A percentile compares a stretch with the other conserved stretches of the same genome.
Evolutionary conservation across 2,888 invertebrate genomes (phyloP).

Genomic region (Nezara viridula): DNA sequence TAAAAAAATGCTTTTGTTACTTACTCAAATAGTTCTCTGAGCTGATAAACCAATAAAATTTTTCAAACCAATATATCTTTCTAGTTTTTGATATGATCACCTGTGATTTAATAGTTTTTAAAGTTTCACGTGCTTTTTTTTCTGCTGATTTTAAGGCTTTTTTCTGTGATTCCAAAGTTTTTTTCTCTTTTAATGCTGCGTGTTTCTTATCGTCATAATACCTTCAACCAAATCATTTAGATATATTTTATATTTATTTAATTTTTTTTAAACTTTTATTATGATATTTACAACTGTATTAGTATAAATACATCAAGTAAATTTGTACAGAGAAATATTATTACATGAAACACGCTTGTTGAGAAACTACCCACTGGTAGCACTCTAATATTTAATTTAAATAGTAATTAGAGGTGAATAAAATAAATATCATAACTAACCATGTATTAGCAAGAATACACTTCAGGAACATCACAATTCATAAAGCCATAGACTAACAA

Average conservation of each 20-base stretch:
- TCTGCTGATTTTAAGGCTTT: conserved; percentile 97
- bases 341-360: too few species aligned
- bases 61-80: conserved; percentile 99
- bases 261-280: too few species aligned
- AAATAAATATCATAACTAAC: background rate
- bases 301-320: too few species aligned
- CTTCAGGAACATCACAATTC: background rate
- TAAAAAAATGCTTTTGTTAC: conserved; percentile 60
- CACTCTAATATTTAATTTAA: too few species aligned
- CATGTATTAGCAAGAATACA: background rate
- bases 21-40: conserved; percentile 89
- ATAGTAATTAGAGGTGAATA: background rate
- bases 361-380: too few species aligned
- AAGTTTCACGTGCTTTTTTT: conserved; percentile 90
- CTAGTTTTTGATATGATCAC: conserved; percentile 94
- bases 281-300: too few species aligned
- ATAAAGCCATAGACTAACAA: too few species aligned
- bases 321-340: too few species aligned
- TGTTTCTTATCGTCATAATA: conserved; percentile 92
- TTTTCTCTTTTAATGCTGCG: conserved; percentile 95
- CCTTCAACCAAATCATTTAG: conserved; percentile 69
- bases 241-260: background rate
- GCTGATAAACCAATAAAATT: conserved; percentile 98
- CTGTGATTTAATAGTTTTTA: conserved; percentile 93
- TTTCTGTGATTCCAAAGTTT: conserved; percentile 92